Evolutionary conservation across 2,113 vertebrate genomes (phyloP), one percentile per base, ranked within the genome.

Genomic region (Colinus virginianus): DNA sequence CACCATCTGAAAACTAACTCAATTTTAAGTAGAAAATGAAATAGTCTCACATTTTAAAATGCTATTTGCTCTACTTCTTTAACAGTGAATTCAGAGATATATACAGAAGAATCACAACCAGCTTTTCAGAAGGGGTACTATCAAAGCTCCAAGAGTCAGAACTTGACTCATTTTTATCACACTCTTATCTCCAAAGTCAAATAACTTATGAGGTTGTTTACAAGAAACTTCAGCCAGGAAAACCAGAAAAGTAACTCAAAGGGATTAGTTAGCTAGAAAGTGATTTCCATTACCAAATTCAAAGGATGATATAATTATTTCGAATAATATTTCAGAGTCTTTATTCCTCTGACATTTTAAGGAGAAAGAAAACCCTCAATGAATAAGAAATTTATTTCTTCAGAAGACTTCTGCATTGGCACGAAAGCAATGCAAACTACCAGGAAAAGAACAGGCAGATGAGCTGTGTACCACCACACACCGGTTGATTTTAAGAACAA

Each of bases 221-320:
- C 43, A 85, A 70, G 21, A 59, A 88, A 20, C 51, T 91, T 81
- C 58, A 93, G 79, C 81, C 87, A 89, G 63, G 22, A 87, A 77
- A 49, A 69, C 42, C 38, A 76, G 21, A 87, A 81, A 66, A 84
- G 90, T 88, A 90, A 96, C 48, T 75, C 78, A 72, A 70, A 34
- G 87, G 63, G 87, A 92, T 90, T 78, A 87, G 76, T 25, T 89
- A 78, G 58, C 58, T 87, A 74, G 86, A 80, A 83, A 62, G 20
- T 64, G 36, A 88, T 43, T 76, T 53, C 28, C 40, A 77, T 30
- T 87, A 96, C 46, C 49, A 78, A 87, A 81, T 74, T 87, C 70
- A 79, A 32, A 5, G 30, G 32, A 51, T 68, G 51, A 91, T 63
- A 79, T 23, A 68, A 69, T 87, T 78, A 55, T 80, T 88, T 69